Evolutionary conservation across 2,888 invertebrate species (phyloP).

Genomic region (Lathronympha strigana): DNA sequence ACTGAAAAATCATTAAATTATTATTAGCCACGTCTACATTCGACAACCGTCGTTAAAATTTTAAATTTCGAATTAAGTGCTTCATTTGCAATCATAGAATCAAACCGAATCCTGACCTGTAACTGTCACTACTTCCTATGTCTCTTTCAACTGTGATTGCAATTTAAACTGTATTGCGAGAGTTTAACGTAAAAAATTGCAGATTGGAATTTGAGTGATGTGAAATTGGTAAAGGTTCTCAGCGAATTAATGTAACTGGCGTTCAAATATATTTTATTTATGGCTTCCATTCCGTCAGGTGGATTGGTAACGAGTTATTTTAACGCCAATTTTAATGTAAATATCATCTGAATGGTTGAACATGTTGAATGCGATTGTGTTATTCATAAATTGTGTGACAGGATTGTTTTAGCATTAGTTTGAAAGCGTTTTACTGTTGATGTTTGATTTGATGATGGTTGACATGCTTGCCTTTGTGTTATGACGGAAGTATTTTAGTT

Average conservation of each 20-base stretch:
- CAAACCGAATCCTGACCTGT: slow-evolving; percentile 1
- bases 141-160: background rate
- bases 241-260: slow-evolving; percentile 10
- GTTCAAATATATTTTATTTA: slow-evolving; percentile 36
- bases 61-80: background rate
- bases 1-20: background rate
- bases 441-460: background rate
- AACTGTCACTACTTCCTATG: background rate
- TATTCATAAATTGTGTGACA: slow-evolving; percentile 69
- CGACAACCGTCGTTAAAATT: background rate
- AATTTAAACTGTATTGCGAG: background rate
- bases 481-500: background rate
- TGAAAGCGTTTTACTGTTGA: slow-evolving; percentile 28
- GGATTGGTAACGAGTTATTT: slow-evolving; percentile 59
- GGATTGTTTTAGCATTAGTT: slow-evolving; percentile 25
- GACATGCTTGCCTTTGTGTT: background rate
- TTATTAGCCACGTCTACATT: background rate
- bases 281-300: slow-evolving; percentile 23
- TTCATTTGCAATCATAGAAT: slow-evolving; percentile 1
- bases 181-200: background rate
- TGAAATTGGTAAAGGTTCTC: background rate
- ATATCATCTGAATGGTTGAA: slow-evolving; percentile 72
- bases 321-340: slow-evolving; percentile 68
- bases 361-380: slow-evolving; percentile 67
- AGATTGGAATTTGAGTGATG: background rate